Base-by-base conservation (phyloP, 2,888 invertebrate genomes). In the Drosophila fungiperda region DNA sequence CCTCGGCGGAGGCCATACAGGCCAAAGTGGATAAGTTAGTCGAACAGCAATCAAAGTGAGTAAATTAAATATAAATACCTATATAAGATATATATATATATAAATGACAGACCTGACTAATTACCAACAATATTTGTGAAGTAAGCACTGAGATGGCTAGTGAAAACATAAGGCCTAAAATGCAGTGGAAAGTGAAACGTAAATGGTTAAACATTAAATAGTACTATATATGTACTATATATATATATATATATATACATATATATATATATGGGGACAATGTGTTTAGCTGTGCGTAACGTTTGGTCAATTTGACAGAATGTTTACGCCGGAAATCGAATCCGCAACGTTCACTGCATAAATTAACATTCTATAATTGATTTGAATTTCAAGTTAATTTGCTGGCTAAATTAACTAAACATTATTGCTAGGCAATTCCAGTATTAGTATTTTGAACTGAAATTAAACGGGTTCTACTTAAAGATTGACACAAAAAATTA, bases 1-100 rank as follows among this genome's bases (percentile, higher is more conserved):
- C 95, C 63, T 95, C 96, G 71, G 96, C 96, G 40, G 94, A 95
- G 68, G 95, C 95, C 35, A 95, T 96, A 29, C 95, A 95, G 83
- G 95, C 94, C 83, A 95, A 95, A 92, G 94, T 96, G 90, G 95
- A 95, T 80, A 95, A 96, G 83, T 93, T 97, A 66, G 95, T 95
- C 78, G 95, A 95, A 70, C 94, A 95, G 63, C 96, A 96, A 94
- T 95, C 96, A 92, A 94, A 94, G 96, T 96, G 87, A 94, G 94
- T 93, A 89, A 45, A 36, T 0, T 3, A 36, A 40, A 2, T 20
- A 12, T 38, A 55, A 9, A 54, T 9, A n/a, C 12, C 8, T 48
- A 20, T 32, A 38, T 52, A 1, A 23, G 8, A 45, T 23, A 15
- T 29, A 17, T 23, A 8, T 29, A 36, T 26, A 40, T 20, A n/a